phyloP scores from a whole-genome alignment of 2,113 vertebrate genomes.

The Gymnarchus niloticus region DNA sequence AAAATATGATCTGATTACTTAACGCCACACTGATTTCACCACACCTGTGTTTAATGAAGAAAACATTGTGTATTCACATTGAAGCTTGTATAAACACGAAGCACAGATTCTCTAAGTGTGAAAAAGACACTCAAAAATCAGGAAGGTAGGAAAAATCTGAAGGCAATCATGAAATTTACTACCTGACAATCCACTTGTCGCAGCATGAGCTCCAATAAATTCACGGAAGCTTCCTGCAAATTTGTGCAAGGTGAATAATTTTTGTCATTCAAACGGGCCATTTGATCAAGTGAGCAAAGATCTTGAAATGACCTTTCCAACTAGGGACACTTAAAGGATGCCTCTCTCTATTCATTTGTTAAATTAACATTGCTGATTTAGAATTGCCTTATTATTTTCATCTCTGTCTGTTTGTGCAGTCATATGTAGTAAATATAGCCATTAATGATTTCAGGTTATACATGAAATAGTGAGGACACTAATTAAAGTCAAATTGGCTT shows the following conservation, averaged over 20 bases:
- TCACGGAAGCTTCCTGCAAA: constrained; percentile 73
- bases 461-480: background rate
- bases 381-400: background rate
- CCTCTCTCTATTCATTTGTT: background rate
- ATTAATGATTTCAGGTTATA: background rate
- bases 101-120: constrained; percentile 34
- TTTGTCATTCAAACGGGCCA: constrained; percentile 37
- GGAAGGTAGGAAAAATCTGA: constrained; percentile 35
- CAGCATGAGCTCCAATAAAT: constrained; percentile 70
- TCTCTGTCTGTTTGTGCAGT: background rate
- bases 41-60: background rate
- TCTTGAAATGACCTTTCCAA: background rate
- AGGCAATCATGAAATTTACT: constrained; percentile 57
- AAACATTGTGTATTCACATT: constrained; percentile 18
- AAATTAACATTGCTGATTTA: background rate
- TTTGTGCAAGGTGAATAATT: constrained; percentile 64
- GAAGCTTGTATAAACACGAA: constrained; percentile 31
- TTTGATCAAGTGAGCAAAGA: constrained; percentile 33
- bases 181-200: constrained; percentile 68
- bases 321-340: background rate
- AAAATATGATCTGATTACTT: background rate
- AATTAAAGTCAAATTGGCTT: constrained; percentile 33
- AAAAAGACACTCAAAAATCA: constrained; percentile 31
- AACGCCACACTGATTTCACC: background rate
- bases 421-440: background rate